A percentile compares a stretch with the other conserved stretches of the same genome.
Evolutionary conservation across 1,140 invertebrate species (phyloP).

Genomic region (Fopius arisanus): DNA sequence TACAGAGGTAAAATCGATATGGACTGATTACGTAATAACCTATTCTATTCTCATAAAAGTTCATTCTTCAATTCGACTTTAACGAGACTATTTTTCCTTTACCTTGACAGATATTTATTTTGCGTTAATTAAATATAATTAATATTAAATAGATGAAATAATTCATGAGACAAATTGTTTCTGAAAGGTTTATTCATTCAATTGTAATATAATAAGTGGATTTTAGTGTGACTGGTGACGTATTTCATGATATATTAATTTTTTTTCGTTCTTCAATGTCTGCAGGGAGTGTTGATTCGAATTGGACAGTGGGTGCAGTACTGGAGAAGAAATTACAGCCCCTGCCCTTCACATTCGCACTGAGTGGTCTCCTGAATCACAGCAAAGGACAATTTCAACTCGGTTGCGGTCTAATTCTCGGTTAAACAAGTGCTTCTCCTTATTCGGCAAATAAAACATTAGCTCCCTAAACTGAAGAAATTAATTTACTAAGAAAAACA

Average conservation of each 20-base stretch:
- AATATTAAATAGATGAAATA: too few species aligned
- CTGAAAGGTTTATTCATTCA: too few species aligned
- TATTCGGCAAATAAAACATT: not conserved
- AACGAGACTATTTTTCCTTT: too few species aligned
- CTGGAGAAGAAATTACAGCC: constrained; percentile 93
- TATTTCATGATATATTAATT: too few species aligned
- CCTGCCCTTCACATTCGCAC: constrained; percentile 90
- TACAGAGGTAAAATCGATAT: constrained; percentile 79
- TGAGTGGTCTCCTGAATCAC: constrained; percentile 94
- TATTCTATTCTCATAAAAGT: too few species aligned
- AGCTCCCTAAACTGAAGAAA: not conserved
- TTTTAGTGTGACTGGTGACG: too few species aligned
- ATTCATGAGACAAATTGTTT: too few species aligned
- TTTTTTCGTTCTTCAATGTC: constrained; percentile 26
- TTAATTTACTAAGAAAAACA: not conserved
- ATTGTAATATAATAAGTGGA: too few species aligned
- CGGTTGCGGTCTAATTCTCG: constrained; percentile 87
- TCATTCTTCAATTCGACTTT: too few species aligned
- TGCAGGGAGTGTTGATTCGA: constrained; percentile 90
- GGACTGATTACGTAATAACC: not conserved
- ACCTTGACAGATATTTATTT: too few species aligned
- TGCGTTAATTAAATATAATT: too few species aligned
- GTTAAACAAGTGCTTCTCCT: constrained; percentile 64
- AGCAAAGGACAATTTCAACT: constrained; percentile 86
- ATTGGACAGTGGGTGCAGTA: constrained; percentile 93